A percentile compares a stretch with the other conserved stretches of the same genome.
Evolutionary conservation across 2,888 invertebrate genomes (phyloP).

Genomic region (Acleris laterana): DNA sequence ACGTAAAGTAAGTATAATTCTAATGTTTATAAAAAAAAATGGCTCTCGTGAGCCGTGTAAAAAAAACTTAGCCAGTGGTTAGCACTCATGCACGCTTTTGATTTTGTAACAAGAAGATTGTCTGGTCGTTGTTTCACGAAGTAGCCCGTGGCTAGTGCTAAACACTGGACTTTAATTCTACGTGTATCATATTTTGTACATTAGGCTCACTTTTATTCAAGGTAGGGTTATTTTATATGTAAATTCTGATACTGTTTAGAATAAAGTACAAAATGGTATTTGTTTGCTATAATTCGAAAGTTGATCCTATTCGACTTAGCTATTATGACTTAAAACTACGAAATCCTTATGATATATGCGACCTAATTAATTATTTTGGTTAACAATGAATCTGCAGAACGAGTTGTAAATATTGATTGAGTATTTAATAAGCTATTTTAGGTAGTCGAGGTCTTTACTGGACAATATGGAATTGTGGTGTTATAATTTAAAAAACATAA

Average conservation of each 20-base stretch:
- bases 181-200: slow-evolving; percentile 37
- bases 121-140: slow-evolving; percentile 4
- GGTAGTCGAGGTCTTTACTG: slow-evolving; percentile 49
- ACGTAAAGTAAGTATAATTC: slow-evolving; percentile 39
- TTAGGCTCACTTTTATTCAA: slow-evolving; percentile 34
- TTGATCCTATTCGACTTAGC: slow-evolving; percentile 16
- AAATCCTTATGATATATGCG: slow-evolving; percentile 29
- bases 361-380: slow-evolving; percentile 34
- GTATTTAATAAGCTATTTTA: slow-evolving; percentile 38
- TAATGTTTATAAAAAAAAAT: slow-evolving; percentile 23
- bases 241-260: slow-evolving; percentile 36
- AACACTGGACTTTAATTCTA: slow-evolving; percentile 23
- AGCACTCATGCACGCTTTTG: slow-evolving; percentile 15
- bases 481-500: slow-evolving; percentile 57
- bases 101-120: slow-evolving; percentile 9
- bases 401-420: slow-evolving; percentile 34
- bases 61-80: slow-evolving; percentile 20
- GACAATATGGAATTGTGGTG: slow-evolving; percentile 76
- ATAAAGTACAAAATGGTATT: slow-evolving; percentile 38
- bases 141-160: slow-evolving; percentile 11
- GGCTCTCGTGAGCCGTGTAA: slow-evolving; percentile 13
- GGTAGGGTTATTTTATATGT: slow-evolving; percentile 35
- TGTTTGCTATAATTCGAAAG: slow-evolving; percentile 26
- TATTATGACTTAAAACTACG: slow-evolving; percentile 26
- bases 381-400: slow-evolving; percentile 31